Evolutionary conservation across 1,140 invertebrate genomes (phyloP), one percentile per base, ranked within the genome.

Genomic region (Tenebrio molitor): DNA sequence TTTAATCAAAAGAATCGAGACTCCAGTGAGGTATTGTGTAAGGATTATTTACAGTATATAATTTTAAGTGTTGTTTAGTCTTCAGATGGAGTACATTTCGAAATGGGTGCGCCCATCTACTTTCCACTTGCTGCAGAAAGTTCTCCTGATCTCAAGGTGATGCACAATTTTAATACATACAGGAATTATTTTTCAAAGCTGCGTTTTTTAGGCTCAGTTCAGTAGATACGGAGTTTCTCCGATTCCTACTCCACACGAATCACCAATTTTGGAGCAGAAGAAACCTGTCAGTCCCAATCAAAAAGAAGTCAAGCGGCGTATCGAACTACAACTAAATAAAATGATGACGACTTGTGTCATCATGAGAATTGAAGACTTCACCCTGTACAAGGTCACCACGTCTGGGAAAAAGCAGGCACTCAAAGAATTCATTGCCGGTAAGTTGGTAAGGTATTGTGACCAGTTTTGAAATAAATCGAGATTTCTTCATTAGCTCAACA

Each of bases 341-440:
- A 82, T 99, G 29, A 95, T 97, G 92, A 97, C 95, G 2, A 93
- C 94, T 7, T 97, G 95, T 84, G 89, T 96, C 12, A 89, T 98
- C 17, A 85, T 99, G 17, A 88, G 95, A 78, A 90, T 98, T 74
- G 92, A 95, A 76, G 95, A 99, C 81, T 94, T 96, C 75, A 92
- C 90, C 0, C 85, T 96, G 10, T 95, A 92, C 80, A 91, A 92
- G 85, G 94, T 97, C 63, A 91, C 92, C 0, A 93, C 92, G 1
- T 88, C 91, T 0, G 89, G 89, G 21, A 88, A 88, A 76, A 92
- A 91, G 77, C 86, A 88, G 41, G 83, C 88, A 42, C 87, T 90
- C 1, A 91, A 93, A 78, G 93, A 95, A 84, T 94, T 96, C 80
- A 85, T 96, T 67, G 88, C 90, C 83, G 93, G 94, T 90, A 89